Base-by-base conservation (phyloP, 2,797 vertebrate genomes). In the Falco concolor region DNA sequence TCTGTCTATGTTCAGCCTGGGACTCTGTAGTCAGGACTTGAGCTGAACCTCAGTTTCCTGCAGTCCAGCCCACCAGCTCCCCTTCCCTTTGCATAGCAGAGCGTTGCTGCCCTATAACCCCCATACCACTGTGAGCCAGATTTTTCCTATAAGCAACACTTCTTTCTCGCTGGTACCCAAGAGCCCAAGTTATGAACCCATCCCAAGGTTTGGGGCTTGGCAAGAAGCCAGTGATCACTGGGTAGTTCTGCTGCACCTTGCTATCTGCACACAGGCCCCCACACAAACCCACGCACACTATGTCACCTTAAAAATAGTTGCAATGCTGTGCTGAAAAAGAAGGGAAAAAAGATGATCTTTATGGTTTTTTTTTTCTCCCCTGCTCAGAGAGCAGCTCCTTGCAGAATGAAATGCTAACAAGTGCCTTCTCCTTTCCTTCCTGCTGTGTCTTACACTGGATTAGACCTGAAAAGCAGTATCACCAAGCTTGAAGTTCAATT, bases 401-500 rank as follows among this genome's bases (percentile, higher is more conserved):
- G 84, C 86, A 36, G 81, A 95, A 96, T 32, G 42, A 94, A 93
- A 96, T 95, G 85, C 91, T 96, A 91, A 95, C 34, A 15, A 92
- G 63, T 23, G 63, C 74, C 68, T 97, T 95, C 95, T 77, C 89
- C 91, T 95, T 91, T 74, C 92, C 94, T 96, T 96, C 88, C 91
- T 84, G 19, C 83, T 94, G 87, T 86, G 91, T 94, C 94, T 96
- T 91, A 88, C 92, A 86, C 77, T 94, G 90, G 94, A 90, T 97
- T 95, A 95, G 90, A 95, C 93, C 94, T 93, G 76, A 95, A 95
- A 96, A 95, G 92, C 92, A 93, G 59, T 80, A 94, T 97, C 94
- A 85, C 92, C 65, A 82, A 86, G 94, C 95, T 90, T 95, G 96
- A 94, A 95, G 60, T 96, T 96, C 94, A 85, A 89, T 88, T 97